phyloP scores from a whole-genome alignment of 2,797 vertebrate genomes.

The Aulostomus chinensis region DNA sequence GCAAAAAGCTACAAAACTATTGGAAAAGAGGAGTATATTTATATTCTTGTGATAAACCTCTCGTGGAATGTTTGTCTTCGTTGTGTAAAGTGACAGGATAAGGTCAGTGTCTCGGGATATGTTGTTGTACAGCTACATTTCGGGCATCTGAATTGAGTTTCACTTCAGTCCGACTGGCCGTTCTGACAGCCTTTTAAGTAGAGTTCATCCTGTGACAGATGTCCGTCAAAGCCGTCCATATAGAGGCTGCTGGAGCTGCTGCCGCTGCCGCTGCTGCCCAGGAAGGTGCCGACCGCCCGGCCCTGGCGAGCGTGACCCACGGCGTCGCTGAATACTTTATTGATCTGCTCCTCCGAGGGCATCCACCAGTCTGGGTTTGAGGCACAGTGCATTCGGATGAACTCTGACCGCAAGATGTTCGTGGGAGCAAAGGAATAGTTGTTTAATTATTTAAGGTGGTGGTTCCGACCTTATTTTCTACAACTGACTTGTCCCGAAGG shows the following conservation, averaged over 20 bases:
- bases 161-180: conserved; percentile 86
- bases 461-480: too few species aligned
- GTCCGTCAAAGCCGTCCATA: conserved; percentile 90
- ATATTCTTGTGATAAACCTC: conserved; percentile 30
- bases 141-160: conserved; percentile 18
- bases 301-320: conserved; percentile 97
- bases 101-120: conserved; percentile 56
- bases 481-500: too few species aligned
- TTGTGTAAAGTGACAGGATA: conserved; percentile 55
- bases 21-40: conserved; percentile 24
- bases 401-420: conserved; percentile 80
- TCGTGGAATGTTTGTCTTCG: conserved; percentile 69
- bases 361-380: conserved; percentile 99
- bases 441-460: not conserved
- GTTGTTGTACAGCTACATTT: conserved; percentile 63
- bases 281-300: conserved; percentile 92
- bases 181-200: conserved; percentile 90
- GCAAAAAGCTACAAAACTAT: conserved; percentile 45
- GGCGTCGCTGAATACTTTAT: conserved; percentile 98
- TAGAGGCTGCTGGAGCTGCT: conserved; percentile 88
- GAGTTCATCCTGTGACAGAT: conserved; percentile 90
- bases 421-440: not conserved
- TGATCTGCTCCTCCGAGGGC: conserved; percentile 99
- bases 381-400: conserved; percentile 99
- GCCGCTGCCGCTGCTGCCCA: conserved; percentile 70